Evolutionary conservation across 2,113 vertebrate species (phyloP), one percentile per base, ranked within the genome.

Genomic region (Osmerus mordax): DNA sequence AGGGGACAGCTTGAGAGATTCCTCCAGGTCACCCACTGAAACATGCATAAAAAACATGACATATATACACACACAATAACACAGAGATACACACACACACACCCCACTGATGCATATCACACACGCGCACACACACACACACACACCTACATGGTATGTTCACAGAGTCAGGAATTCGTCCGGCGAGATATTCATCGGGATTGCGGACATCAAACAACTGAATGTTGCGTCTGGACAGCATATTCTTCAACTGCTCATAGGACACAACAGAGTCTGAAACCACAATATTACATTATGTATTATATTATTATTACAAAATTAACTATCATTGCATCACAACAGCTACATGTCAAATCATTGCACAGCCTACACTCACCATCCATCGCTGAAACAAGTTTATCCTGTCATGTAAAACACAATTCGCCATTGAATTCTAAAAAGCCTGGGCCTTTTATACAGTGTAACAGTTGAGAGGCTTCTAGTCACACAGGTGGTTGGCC

Each of bases 181-280:
- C 93, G 0, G 70, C 87, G 56, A 86, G 78, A 76, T 88, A 87
- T 67, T 94, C 92, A 32, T 91, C 91, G 0, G 84, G 87, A 15
- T 78, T 87, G 53, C 92, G 86, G 65, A 93, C 90, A 2, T 94
- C 92, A 66, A 92, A 88, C 4, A 94, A 78, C 70, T 90, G 89
- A 67, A 90, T 41, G 29, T 75, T 76, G 15, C 68, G 71, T 14
- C 18, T 75, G 58, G 79, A 64, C 74, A 91, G 58, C 89, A 92
- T 89, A 14, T 53, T 67, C 77, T 88, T 90, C 69, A 93, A 78
- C 76, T 93, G 88, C 0, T 87, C 54, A 73, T 90, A 80, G 4
- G 86, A 87, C 82, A 93, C 90, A 59, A 86, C 87, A 25, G 79
- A 84, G 18, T 54, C 84, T 87, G 69, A 69, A 23, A 76, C 55